Evolutionary conservation across 2,888 invertebrate genomes (phyloP).

Genomic region (Drosophila lacicola): DNA sequence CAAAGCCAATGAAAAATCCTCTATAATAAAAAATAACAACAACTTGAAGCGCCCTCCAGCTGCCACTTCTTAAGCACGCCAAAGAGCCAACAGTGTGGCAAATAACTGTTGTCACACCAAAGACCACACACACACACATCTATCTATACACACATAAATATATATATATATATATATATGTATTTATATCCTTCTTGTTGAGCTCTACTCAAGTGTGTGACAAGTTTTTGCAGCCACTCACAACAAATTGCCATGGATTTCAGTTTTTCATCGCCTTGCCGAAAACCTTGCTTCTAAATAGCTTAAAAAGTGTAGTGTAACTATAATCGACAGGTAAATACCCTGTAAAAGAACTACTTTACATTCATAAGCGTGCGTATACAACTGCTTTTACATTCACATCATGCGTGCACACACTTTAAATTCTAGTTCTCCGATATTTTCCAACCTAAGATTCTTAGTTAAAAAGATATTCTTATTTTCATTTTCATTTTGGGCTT

Average conservation of each 20-base stretch:
- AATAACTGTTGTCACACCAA: slow-evolving; percentile 68
- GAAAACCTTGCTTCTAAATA: slow-evolving; percentile 43
- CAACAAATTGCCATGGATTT: slow-evolving; percentile 77
- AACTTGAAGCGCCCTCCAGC: slow-evolving; percentile 32
- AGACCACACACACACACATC: slow-evolving; percentile 6
- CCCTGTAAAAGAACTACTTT: slow-evolving; percentile 1
- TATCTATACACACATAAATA: slow-evolving; percentile 9
- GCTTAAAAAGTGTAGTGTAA: slow-evolving; percentile 22
- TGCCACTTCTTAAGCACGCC: slow-evolving; percentile 34
- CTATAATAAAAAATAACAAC: slow-evolving; percentile 31
- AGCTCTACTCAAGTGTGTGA: slow-evolving; percentile 74
- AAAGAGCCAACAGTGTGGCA: slow-evolving; percentile 73
- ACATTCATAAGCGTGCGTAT: background rate
- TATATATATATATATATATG: slow-evolving; percentile 7
- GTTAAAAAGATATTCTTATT: too few species aligned
- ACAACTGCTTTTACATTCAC: too few species aligned
- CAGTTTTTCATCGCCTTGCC: slow-evolving; percentile 52
- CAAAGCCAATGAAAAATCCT: slow-evolving; percentile 42
- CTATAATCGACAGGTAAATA: background rate
- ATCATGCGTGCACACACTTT: too few species aligned
- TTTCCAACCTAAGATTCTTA: too few species aligned
- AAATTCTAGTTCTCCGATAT: too few species aligned
- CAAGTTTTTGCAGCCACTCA: slow-evolving; percentile 59
- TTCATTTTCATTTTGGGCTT: too few species aligned
- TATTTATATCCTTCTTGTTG: slow-evolving; percentile 38